Evolutionary conservation across 2,888 invertebrate species (phyloP).

Genomic region (Cerastis leucographa): DNA sequence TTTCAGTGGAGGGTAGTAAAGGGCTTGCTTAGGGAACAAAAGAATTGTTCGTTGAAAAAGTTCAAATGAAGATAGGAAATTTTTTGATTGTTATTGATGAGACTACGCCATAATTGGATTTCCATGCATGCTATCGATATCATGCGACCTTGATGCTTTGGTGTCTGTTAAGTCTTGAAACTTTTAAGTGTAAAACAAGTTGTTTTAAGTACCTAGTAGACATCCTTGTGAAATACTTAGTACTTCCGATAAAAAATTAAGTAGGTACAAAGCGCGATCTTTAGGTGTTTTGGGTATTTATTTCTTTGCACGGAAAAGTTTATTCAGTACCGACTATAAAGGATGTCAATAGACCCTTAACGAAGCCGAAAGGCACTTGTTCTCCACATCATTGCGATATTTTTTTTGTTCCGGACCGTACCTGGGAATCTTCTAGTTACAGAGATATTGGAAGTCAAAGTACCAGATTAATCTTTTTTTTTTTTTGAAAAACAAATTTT

Average conservation of each 20-base stretch:
- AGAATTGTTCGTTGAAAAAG: neutral
- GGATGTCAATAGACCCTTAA: too few species aligned
- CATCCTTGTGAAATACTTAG: neutral
- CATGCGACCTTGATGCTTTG: too few species aligned
- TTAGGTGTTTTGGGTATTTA: neutral
- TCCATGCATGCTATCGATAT: too few species aligned
- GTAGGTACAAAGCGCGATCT: neutral
- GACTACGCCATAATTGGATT: neutral
- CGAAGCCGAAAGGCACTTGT: too few species aligned
- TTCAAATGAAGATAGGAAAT: neutral
- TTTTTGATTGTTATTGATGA: constrained; percentile 3
- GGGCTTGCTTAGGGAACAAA: neutral
- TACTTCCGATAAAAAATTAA: neutral
- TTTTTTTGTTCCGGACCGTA: too few species aligned
- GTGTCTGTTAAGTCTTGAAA: neutral
- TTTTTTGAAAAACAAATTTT: too few species aligned
- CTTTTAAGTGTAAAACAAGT: neutral
- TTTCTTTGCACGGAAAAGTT: neutral
- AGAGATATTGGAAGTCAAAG: too few species aligned
- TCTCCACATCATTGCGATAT: too few species aligned
- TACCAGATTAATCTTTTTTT: too few species aligned
- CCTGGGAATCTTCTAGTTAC: too few species aligned
- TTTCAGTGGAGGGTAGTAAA: neutral
- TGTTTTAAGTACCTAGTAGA: neutral
- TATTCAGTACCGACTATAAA: too few species aligned